Base-by-base conservation (phyloP, 1,140 invertebrate species). In the Drosophila pallidifrons region DNA sequence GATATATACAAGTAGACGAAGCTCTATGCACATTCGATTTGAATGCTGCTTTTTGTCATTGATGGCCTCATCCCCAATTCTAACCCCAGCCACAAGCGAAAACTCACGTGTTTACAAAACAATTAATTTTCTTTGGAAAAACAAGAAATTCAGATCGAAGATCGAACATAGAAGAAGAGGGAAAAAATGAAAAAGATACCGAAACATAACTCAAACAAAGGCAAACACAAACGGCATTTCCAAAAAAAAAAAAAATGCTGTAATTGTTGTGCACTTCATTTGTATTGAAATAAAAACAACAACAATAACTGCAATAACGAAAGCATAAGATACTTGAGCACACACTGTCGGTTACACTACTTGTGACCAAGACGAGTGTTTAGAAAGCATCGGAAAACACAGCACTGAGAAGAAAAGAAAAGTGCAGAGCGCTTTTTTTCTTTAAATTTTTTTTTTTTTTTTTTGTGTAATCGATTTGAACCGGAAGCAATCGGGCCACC, bases 91-190 rank as follows among this genome's bases (percentile, higher is more conserved):
- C 49, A 3, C 35, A 35, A 55, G 64, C 32, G 15, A 75, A 54
- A 60, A 75, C 77, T 88, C 77, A 55, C 80, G 58, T 87, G 83
- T 87, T 87, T 87, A 87, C 85, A 88, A 88, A 88, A 88, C 83
- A 89, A 89, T 89, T 88, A 89, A 85, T 88, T 88, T 88, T 88
- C 83, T 70, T 73, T 74, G 61, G 77, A 89, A 89, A 77, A 81
- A 89, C 77, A 81, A 79, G 52, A 66, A 76, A 79, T 51, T 59
- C 45, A 61, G 67, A 51, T 38, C 35, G 41, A 3, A 43, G 41
- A 43, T 43, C 2, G 11, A 43, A 43, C 11, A 43, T 28, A 52
- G 51, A 54, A 43, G 20, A 51, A 64, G 51, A 69, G 59, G 32
- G 41, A 52, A 64, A 45, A 88, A 88, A 89, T 89, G 80, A 89